These are phyloP conservation scores for Eilema caniola DNA, from an alignment of 2,888 invertebrate species.

Conservation along the genomic window DNA sequence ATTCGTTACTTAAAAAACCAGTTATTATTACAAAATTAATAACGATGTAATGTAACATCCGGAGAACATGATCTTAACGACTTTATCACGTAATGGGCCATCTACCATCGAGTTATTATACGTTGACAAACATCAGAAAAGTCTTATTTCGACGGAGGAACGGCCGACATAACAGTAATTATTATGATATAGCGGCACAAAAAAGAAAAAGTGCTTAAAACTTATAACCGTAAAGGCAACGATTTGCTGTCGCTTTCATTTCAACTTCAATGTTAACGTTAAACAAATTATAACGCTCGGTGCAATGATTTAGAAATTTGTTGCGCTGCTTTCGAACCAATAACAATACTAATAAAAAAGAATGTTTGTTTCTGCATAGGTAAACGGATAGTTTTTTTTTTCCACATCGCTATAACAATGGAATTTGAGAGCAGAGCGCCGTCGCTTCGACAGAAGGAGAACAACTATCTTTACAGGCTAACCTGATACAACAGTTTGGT, in stretches of 20 bases:
- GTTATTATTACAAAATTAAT: neutral
- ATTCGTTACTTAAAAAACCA: neutral
- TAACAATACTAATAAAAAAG: slow-evolving; percentile 6
- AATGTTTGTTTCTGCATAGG: neutral
- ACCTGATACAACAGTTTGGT: too few relatives aligned
- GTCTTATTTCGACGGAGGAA: neutral
- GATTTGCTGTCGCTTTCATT: slow-evolving; percentile 39
- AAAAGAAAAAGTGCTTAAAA: slow-evolving; percentile 22
- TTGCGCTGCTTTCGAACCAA: slow-evolving; percentile 41
- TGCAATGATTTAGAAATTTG: slow-evolving; percentile 50
- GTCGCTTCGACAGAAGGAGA: too few relatives aligned
- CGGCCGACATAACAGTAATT: slow-evolving; percentile 6
- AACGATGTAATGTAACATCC: neutral
- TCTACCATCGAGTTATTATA: neutral
- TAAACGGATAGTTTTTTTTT: too few relatives aligned
- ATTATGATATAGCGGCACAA: slow-evolving; percentile 7
- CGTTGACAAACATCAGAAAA: neutral
- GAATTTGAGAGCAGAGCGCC: too few relatives aligned
- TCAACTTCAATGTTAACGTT: slow-evolving; percentile 28
- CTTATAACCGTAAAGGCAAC: slow-evolving; percentile 33
- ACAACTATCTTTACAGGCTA: too few relatives aligned
- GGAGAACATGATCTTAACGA: neutral
- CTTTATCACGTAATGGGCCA: neutral
- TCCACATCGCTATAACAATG: too few relatives aligned
- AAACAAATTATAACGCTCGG: slow-evolving; percentile 46